Conservation (phyloP, 2,797 vertebrate species). For the Gastrophryne carolinensis region DNA sequence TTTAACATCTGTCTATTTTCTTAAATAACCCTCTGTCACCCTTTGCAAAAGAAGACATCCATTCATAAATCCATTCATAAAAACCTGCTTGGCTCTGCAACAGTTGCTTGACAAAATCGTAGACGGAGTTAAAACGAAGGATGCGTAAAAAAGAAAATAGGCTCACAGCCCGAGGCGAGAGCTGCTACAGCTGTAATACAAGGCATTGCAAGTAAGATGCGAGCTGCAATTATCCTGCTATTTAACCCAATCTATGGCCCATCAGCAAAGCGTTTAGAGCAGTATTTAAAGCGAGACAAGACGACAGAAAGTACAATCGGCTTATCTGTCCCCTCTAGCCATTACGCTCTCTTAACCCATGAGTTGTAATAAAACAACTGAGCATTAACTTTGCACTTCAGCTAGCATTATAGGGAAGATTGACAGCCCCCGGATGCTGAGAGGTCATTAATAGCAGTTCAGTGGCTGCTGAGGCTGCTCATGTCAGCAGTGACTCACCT, state of each 20-base stretch:
- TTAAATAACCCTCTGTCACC: slow-evolving; percentile 54
- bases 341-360: slow-evolving; percentile 69
- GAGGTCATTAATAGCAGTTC: slow-evolving; percentile 53
- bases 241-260: slow-evolving; percentile 85
- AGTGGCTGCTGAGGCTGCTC: slow-evolving; percentile 46
- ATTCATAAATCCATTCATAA: slow-evolving; percentile 72
- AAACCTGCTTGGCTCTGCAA: slow-evolving; percentile 66
- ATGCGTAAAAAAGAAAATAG: slow-evolving; percentile 56
- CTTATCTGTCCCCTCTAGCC: slow-evolving; percentile 79
- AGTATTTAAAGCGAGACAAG: slow-evolving; percentile 69
- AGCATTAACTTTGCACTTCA: slow-evolving; percentile 75
- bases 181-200: slow-evolving; percentile 88
- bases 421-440: slow-evolving; percentile 65
- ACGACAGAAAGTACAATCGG: slow-evolving; percentile 65
- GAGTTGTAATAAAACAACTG: slow-evolving; percentile 73
- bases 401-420: slow-evolving; percentile 69
- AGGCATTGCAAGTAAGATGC: slow-evolving; percentile 75
- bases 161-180: slow-evolving; percentile 79
- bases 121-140: slow-evolving; percentile 62
- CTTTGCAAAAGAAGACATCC: slow-evolving; percentile 45
- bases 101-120: slow-evolving; percentile 68
- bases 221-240: slow-evolving; percentile 83
- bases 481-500: neutral
- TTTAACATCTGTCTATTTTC: slow-evolving; percentile 47
- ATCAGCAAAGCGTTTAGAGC: slow-evolving; percentile 76